Evolutionary conservation across 2,113 vertebrate species (phyloP).

Genomic region (Excalfactoria chinensis): DNA sequence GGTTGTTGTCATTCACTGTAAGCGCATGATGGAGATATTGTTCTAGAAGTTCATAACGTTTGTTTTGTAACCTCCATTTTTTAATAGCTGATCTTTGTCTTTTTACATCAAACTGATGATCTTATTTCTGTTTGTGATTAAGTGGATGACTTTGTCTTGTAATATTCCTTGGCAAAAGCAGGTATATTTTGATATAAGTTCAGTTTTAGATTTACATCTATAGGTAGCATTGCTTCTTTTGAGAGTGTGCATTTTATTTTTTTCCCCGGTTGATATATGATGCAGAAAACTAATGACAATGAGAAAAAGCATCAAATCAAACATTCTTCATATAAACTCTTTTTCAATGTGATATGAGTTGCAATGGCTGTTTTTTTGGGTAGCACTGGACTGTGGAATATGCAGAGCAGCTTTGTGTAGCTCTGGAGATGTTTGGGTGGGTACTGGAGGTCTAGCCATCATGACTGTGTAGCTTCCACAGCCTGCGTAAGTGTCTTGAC

Average conservation of each 20-base stretch:
- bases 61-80: not conserved
- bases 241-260: not conserved
- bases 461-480: not conserved
- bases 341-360: not conserved
- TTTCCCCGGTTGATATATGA: not conserved
- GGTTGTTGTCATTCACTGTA: not conserved
- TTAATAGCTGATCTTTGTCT: not conserved
- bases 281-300: not conserved
- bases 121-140: not conserved
- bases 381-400: not conserved
- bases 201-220: not conserved
- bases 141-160: not conserved
- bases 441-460: not conserved
- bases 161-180: not conserved
- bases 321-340: not conserved
- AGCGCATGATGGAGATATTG: not conserved
- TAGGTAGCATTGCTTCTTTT: not conserved
- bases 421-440: not conserved
- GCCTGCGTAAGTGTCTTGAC: not conserved
- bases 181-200: not conserved
- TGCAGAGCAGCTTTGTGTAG: not conserved
- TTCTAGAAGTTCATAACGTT: not conserved
- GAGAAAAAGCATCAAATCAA: not conserved
- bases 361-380: not conserved
- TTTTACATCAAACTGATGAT: not conserved